These are phyloP conservation scores for Dolichoris vasculosae DNA, from an alignment of 1,140 invertebrate species.

Conservation along the genomic window DNA sequence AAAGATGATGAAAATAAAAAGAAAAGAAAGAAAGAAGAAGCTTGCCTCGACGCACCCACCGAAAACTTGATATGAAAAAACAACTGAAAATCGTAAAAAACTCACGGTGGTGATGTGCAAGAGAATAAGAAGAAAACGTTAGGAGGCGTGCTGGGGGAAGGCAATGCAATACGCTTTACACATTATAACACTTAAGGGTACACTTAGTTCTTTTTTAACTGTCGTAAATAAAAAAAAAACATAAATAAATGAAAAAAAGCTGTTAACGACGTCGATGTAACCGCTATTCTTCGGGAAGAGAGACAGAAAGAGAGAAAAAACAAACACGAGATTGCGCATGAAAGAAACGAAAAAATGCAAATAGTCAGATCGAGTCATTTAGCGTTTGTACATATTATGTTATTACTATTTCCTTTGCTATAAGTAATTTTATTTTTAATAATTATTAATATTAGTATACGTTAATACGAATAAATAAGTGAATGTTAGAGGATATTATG, in stretches of 20 bases:
- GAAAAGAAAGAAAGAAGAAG: conserved; percentile 1
- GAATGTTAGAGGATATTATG: conserved; percentile 43
- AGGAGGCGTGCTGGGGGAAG: conserved; percentile 71
- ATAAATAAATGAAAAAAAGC: conserved; percentile 50
- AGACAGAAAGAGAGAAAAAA: conserved; percentile 49
- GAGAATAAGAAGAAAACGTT: conserved; percentile 44
- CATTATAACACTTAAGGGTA: conserved; percentile 67
- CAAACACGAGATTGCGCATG: conserved; percentile 57
- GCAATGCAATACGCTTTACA: conserved; percentile 75
- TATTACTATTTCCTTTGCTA: conserved; percentile 52
- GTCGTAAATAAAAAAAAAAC: conserved; percentile 52
- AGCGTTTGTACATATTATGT: conserved; percentile 68
- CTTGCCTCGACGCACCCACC: conserved; percentile 33
- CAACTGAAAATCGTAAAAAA: conserved; percentile 27
- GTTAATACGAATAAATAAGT: conserved; percentile 38
- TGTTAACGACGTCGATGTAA: conserved; percentile 48
- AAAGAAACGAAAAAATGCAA: conserved; percentile 63
- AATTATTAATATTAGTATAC: conserved; percentile 54
- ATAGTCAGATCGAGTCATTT: conserved; percentile 74
- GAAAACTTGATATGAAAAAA: conserved; percentile 21
- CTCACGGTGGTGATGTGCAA: conserved; percentile 48
- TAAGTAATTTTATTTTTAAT: conserved; percentile 56
- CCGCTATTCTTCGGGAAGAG: conserved; percentile 41
- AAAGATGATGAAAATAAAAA: neutral
- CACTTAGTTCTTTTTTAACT: conserved; percentile 65